Conservation (phyloP, 2,797 vertebrate species). For the Argyrosomus regius region DNA sequence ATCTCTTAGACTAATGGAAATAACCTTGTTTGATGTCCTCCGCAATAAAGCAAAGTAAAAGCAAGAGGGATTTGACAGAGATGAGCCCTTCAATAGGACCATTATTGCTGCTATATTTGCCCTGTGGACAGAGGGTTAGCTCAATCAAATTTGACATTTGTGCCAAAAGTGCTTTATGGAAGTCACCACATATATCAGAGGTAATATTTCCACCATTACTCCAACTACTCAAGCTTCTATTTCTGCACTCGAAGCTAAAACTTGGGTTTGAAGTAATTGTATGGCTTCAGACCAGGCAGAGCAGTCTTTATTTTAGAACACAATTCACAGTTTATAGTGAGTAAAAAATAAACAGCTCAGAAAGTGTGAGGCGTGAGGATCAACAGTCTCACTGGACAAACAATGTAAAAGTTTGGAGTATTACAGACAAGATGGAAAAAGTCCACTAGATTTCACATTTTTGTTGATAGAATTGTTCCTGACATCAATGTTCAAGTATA, state of each 20-base stretch:
- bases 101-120: constrained; percentile 28
- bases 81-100: constrained; percentile 7
- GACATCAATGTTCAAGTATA: background rate
- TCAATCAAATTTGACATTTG: constrained; percentile 37
- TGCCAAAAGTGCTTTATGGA: constrained; percentile 30
- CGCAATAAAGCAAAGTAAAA: constrained; percentile 19
- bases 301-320: constrained; percentile 1
- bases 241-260: constrained; percentile 9
- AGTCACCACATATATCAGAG: constrained; percentile 16
- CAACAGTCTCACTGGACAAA: background rate
- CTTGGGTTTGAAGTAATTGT: constrained; percentile 4
- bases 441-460: background rate
- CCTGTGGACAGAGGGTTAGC: background rate
- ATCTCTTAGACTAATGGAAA: constrained; percentile 22
- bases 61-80: constrained; percentile 12
- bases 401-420: background rate
- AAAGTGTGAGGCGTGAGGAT: background rate
- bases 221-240: constrained; percentile 13
- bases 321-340: background rate
- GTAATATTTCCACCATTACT: constrained; percentile 8
- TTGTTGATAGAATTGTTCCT: background rate
- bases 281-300: background rate
- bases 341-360: background rate
- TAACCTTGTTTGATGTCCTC: constrained; percentile 6
- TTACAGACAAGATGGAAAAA: background rate